phyloP scores from a whole-genome alignment of 2,113 vertebrate genomes.

The Scalopus aquaticus region DNA sequence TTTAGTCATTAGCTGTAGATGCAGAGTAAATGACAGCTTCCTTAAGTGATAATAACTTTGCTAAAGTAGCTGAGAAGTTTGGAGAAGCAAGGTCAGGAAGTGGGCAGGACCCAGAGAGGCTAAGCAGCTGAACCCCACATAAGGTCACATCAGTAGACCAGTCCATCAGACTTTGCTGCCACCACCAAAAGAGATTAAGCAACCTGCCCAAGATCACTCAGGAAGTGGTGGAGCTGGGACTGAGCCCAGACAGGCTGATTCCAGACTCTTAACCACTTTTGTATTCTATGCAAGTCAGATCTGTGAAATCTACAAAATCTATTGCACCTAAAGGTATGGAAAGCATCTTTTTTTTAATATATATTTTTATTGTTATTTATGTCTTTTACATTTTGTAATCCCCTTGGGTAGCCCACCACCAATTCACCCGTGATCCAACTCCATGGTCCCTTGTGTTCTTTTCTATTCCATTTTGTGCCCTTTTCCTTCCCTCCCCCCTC shows the following conservation, averaged over 20 bases:
- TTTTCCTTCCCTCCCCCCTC: too few species aligned
- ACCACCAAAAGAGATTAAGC: neutral
- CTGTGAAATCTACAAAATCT: neutral
- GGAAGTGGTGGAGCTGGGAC: neutral
- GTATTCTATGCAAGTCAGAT: neutral
- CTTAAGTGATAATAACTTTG: neutral
- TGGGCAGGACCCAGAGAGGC: neutral
- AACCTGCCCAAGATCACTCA: neutral
- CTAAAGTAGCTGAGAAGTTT: neutral
- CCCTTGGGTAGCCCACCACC: too few species aligned
- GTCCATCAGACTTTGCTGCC: neutral
- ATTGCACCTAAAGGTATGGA: accelerated
- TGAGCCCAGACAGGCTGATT: neutral
- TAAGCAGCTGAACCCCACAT: neutral
- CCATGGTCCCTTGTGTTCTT: too few species aligned
- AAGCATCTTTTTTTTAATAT: neutral
- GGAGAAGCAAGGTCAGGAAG: neutral
- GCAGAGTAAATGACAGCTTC: neutral
- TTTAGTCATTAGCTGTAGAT: neutral
- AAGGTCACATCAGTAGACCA: neutral
- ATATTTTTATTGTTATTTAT: too few species aligned
- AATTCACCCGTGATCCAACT: too few species aligned
- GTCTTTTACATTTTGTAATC: too few species aligned
- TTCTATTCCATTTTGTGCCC: too few species aligned
- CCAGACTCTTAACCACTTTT: neutral